Base-by-base conservation (phyloP, 1,140 invertebrate genomes). In the Choristoneura fumiferana region DNA sequence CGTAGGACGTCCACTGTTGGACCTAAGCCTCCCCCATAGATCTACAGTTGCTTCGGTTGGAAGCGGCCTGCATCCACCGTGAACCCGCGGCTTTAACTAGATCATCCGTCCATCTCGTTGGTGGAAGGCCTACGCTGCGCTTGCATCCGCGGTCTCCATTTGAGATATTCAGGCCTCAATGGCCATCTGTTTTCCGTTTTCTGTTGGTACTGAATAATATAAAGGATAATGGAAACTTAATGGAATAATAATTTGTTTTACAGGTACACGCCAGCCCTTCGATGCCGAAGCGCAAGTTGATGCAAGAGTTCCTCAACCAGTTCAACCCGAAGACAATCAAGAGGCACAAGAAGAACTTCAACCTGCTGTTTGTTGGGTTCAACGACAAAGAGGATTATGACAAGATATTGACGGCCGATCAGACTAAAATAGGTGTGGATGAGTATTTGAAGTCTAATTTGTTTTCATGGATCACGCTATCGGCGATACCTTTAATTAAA, bases 291-390 rank as follows among this genome's bases (percentile, higher is more conserved):
- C 70, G 66, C 43, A 67, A 65, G 5, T 52, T 62, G 0, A 78
- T 84, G 62, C 76, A 76, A 35, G 59, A 57, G n/a, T 87, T 83
- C 62, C 60, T 87, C 9, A 52, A 71, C 0, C 29, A 72, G 10
- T 85, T 78, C 55, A 69, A 76, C 1, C 76, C 81, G 0, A 58
- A 39, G 1, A 69, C 66, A 1, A 73, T 87, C 0, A 87, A 87
- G 59, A 82, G 81, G 35, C 79, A 84, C 37, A 80, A 75, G 38
- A 64, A 58, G n/a, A 66, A 80, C 12, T 71, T 62, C 18, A 82
- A 84, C 58, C 58, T 87, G 17, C 60, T 87, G 22, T 80, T 81
- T 18, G 67, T 87, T n/a, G 76, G 73, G 0, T 85, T 85, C 43
- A 37, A 60, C 5, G 68, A 76, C 12, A 71, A 78, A 33, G 58